Evolutionary conservation across 2,888 invertebrate genomes (phyloP).

Genomic region (Augiades crinisus): DNA sequence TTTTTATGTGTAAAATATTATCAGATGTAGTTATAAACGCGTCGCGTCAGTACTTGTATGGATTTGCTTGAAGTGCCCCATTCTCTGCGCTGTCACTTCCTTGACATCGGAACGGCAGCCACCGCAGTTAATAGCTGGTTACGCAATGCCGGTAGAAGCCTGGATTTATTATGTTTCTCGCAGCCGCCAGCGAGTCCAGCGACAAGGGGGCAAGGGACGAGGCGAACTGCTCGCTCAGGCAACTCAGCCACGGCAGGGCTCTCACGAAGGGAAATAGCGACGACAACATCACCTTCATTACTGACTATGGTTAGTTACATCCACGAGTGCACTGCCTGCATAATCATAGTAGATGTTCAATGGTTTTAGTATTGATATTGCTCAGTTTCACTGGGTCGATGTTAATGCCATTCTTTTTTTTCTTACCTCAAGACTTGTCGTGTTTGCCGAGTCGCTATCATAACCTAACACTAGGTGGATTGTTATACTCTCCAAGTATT

Average conservation of each 20-base stretch:
- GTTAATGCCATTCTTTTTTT: too few relatives aligned
- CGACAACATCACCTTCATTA: constrained; percentile 22
- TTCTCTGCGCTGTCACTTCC: neutral
- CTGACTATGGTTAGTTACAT: neutral
- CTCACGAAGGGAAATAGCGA: neutral
- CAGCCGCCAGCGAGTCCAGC: constrained; percentile 92
- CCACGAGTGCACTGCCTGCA: neutral
- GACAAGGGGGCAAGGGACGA: constrained; percentile 59
- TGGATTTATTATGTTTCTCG: constrained; percentile 86
- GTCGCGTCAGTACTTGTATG: neutral
- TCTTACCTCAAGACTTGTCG: too few relatives aligned
- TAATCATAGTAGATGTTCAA: neutral
- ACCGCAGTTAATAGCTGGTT: neutral
- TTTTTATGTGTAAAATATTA: too few relatives aligned
- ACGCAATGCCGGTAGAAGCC: constrained; percentile 88
- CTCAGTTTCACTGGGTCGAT: too few relatives aligned
- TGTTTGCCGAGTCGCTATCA: too few relatives aligned
- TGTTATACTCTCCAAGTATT: too few relatives aligned
- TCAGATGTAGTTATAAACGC: neutral
- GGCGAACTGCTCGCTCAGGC: neutral
- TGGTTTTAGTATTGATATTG: too few relatives aligned
- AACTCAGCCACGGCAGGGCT: neutral
- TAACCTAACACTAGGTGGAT: too few relatives aligned
- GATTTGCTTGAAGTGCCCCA: neutral
- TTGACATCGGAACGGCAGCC: neutral